These are phyloP conservation scores for Pachydiplax longipennis DNA, from an alignment of 2,888 invertebrate genomes.

Conservation along the genomic window DNA sequence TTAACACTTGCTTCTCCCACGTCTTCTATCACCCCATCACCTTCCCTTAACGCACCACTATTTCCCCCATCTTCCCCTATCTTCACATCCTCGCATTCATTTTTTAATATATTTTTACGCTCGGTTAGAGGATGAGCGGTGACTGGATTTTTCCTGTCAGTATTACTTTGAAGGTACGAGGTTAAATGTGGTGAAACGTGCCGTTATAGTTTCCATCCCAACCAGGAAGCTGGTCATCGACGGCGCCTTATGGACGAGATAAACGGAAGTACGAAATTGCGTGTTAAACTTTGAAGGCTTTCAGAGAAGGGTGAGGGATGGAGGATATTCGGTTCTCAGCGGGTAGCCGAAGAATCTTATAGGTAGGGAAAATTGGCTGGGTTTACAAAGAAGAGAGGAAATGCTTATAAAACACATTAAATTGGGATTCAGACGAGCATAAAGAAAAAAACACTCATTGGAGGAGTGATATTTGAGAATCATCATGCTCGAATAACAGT, in stretches of 20 bases:
- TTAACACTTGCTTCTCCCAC: conserved; percentile 12
- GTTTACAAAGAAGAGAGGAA: not conserved
- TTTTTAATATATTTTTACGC: not conserved
- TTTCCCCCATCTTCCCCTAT: not conserved
- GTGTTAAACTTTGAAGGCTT: not conserved
- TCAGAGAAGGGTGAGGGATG: not conserved
- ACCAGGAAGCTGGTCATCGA: not conserved
- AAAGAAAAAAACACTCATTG: not conserved
- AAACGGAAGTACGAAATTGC: not conserved
- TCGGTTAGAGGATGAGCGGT: not conserved
- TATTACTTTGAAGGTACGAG: not conserved
- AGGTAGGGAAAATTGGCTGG: not conserved
- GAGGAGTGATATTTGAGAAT: not conserved
- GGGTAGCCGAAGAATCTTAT: not conserved
- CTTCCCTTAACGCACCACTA: not conserved
- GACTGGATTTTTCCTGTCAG: not conserved
- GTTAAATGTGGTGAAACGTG: not conserved
- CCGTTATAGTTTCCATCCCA: not conserved
- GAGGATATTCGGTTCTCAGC: not conserved
- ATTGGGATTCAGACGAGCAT: not conserved
- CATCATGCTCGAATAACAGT: no score
- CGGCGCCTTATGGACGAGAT: not conserved
- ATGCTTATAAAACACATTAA: not conserved
- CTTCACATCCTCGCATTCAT: not conserved
- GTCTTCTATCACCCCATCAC: not conserved